Evolutionary conservation across 2,888 invertebrate species (phyloP).

Genomic region (Pammene aurita): DNA sequence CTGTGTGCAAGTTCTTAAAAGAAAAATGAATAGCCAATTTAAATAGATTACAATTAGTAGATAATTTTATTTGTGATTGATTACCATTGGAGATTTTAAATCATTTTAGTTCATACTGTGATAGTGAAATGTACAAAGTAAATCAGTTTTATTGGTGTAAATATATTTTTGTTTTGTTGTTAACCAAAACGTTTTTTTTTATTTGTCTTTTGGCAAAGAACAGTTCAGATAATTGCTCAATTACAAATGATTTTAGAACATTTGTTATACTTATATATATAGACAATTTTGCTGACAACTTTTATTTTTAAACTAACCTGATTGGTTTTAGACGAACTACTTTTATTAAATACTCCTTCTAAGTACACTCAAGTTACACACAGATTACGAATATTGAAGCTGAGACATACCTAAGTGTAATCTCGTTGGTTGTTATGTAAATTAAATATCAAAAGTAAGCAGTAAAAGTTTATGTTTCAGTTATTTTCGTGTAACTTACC

Average conservation of each 20-base stretch:
- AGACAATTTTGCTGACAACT: no score
- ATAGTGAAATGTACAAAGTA: constrained; percentile 36
- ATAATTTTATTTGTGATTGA: constrained; percentile 52
- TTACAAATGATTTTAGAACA: no score
- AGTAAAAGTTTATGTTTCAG: background rate
- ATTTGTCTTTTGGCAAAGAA: background rate
- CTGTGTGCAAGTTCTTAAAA: constrained; percentile 85
- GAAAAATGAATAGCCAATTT: constrained; percentile 58
- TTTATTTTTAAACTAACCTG: no score
- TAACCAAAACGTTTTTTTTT: background rate
- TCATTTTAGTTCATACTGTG: constrained; percentile 22
- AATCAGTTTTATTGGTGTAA: constrained; percentile 34
- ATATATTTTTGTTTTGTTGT: constrained; percentile 31
- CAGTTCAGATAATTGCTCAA: no score
- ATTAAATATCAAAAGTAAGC: no score
- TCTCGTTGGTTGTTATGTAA: no score
- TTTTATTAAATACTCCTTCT: no score
- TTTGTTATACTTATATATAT: no score
- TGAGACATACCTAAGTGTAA: no score
- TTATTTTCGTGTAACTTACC: background rate
- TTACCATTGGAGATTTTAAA: constrained; percentile 40
- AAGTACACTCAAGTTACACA: no score
- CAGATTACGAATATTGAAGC: no score
- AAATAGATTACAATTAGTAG: constrained; percentile 32
- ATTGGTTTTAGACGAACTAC: no score